phyloP scores from a whole-genome alignment of 2,797 vertebrate genomes.

The Psittacula derbiana region DNA sequence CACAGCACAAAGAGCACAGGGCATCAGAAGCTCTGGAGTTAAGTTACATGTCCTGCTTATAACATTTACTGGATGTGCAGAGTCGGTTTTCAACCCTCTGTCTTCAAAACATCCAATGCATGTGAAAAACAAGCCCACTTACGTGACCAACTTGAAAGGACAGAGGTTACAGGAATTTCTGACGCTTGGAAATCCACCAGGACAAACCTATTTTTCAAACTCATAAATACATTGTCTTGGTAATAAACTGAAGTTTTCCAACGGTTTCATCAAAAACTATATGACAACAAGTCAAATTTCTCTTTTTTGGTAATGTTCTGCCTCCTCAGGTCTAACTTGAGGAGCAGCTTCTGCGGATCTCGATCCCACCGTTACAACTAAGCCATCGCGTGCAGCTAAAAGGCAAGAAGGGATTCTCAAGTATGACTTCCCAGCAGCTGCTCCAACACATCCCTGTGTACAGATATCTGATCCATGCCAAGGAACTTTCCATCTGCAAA shows the following conservation, averaged over 20 bases:
- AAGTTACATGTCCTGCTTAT: not conserved
- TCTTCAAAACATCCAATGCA: not conserved
- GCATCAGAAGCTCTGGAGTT: conserved; percentile 16
- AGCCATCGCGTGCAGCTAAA: not conserved
- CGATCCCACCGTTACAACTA: not conserved
- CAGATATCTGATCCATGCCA: not conserved
- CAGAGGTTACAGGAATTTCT: not conserved
- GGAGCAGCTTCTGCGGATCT: not conserved
- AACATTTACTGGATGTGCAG: not conserved
- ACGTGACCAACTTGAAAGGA: not conserved
- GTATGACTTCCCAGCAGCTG: conserved; percentile 39
- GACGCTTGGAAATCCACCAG: not conserved
- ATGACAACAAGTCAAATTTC: not conserved
- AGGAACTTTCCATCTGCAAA: not conserved
- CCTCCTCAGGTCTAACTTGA: not conserved
- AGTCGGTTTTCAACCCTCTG: not conserved
- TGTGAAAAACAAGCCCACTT: conserved; percentile 34
- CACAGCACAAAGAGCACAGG: not conserved
- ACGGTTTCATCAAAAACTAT: not conserved
- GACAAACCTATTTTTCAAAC: not conserved
- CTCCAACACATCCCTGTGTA: not conserved
- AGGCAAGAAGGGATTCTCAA: not conserved
- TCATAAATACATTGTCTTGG: not conserved
- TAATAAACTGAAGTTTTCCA: not conserved
- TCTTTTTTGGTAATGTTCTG: not conserved